A percentile compares a stretch with the other conserved stretches of the same genome.
These are phyloP conservation scores for Nasonia vitripennis DNA, from an alignment of 1,140 invertebrate genomes.

Conservation along the genomic window DNA sequence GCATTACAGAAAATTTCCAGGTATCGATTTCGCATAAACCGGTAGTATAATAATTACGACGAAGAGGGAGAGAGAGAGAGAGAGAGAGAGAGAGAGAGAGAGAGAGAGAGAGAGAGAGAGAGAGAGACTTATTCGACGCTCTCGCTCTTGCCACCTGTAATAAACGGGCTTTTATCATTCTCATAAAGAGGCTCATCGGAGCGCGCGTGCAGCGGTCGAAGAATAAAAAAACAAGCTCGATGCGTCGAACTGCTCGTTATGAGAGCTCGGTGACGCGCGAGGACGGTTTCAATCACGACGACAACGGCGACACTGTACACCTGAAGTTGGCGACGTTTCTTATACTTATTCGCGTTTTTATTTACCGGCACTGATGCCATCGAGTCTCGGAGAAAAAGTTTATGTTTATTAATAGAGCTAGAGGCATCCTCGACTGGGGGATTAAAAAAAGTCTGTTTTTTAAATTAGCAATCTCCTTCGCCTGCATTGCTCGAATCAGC, in stretches of 20 bases:
- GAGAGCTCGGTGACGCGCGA: background rate
- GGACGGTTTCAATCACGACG: background rate
- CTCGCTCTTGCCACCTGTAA: background rate
- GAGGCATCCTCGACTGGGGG: no score
- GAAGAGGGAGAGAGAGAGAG: no score
- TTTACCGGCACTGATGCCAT: no score
- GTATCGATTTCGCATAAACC: background rate
- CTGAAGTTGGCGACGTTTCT: background rate
- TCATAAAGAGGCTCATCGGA: background rate
- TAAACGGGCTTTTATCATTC: constrained; percentile 25
- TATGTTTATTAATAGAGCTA: no score
- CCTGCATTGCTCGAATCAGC: background rate
- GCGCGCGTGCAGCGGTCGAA: background rate
- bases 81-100: background rate
- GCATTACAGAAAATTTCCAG: background rate
- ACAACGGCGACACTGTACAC: background rate
- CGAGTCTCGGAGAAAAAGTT: no score
- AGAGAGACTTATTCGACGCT: background rate
- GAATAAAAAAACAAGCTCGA: background rate
- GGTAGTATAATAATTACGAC: background rate
- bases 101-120: no score
- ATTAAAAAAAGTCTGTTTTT: background rate
- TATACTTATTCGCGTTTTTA: no score
- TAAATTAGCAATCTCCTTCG: background rate
- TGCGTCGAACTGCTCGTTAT: background rate